Evolutionary conservation across 2,113 vertebrate species (phyloP).

Genomic region (Rhineura floridana): DNA sequence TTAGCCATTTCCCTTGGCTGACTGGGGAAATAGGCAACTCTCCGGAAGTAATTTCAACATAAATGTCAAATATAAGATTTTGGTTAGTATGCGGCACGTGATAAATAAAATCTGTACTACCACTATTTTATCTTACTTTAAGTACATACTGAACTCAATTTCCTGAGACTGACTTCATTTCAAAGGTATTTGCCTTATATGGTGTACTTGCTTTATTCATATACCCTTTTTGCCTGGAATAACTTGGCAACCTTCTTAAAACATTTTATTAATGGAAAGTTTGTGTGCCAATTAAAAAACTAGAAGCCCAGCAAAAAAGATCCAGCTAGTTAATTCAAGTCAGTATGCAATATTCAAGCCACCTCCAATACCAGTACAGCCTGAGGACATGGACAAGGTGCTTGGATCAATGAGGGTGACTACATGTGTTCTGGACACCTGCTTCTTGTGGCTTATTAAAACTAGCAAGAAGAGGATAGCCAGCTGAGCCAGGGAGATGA

Average conservation of each 20-base stretch:
- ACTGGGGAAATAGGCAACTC: background rate
- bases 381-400: no score
- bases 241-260: background rate
- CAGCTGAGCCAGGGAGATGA: no score
- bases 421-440: no score
- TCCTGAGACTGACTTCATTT: background rate
- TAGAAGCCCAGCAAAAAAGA: background rate
- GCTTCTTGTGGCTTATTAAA: no score
- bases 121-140: background rate
- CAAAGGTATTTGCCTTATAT: background rate
- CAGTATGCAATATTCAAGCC: background rate
- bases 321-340: background rate
- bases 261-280: background rate
- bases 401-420: no score
- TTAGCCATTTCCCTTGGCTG: background rate
- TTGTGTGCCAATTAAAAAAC: background rate
- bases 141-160: background rate
- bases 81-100: conserved; percentile 9
- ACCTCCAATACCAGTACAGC: no score
- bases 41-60: conserved; percentile 42
- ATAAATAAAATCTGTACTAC: background rate
- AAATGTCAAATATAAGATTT: conserved; percentile 42
- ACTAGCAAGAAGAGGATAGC: no score
- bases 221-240: background rate
- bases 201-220: background rate